phyloP scores from a whole-genome alignment of 2,888 invertebrate species.

The Macrostomum cliftonense region DNA sequence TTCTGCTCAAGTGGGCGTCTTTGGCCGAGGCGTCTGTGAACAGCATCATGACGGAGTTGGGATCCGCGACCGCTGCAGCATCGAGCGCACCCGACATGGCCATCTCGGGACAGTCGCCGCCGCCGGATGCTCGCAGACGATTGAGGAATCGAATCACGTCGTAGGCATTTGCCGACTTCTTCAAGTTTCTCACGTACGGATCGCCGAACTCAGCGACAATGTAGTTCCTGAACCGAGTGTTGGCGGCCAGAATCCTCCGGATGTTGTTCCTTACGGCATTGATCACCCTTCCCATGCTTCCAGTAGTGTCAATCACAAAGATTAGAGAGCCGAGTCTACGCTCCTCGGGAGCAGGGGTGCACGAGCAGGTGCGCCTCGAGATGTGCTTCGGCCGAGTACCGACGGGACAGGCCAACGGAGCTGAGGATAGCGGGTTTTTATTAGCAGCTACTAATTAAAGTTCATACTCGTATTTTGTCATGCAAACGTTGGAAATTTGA shows the following conservation, averaged over 20 bases:
- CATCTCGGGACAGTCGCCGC: neutral
- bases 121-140: neutral
- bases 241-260: too few relatives aligned
- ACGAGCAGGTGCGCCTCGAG: too few relatives aligned
- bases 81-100: neutral
- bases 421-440: too few relatives aligned
- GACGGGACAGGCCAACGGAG: too few relatives aligned
- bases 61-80: neutral
- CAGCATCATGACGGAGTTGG: neutral
- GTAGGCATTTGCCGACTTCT: neutral
- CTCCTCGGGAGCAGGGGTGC: too few relatives aligned
- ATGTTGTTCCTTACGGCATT: constrained; percentile 13
- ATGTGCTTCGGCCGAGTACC: too few relatives aligned
- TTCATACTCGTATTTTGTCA: too few relatives aligned
- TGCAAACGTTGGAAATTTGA: too few relatives aligned
- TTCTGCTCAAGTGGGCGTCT: neutral
- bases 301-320: constrained; percentile 19
- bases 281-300: constrained; percentile 16
- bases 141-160: neutral
- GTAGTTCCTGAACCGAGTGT: constrained; percentile 12
- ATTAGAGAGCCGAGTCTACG: constrained; percentile 13
- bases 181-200: constrained; percentile 13
- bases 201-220: constrained; percentile 18
- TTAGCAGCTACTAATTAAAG: too few relatives aligned
- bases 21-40: neutral